These are phyloP conservation scores for Valencia hispanica DNA, from an alignment of 2,797 vertebrate genomes.

Conservation along the genomic window DNA sequence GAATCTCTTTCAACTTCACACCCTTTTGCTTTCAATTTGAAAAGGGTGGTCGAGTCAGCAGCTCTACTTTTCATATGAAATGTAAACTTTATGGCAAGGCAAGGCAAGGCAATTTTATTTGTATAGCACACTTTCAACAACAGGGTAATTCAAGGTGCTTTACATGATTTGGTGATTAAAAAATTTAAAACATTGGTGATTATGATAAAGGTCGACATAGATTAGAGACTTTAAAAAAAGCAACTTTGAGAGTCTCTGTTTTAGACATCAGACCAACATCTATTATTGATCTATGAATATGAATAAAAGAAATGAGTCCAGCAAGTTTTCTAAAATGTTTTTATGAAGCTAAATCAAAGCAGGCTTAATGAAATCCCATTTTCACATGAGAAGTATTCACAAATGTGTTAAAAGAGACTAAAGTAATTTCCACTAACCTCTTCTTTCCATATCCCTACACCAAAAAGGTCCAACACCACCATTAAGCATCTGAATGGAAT, in stretches of 20 bases:
- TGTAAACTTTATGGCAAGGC: background rate
- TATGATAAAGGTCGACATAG: background rate
- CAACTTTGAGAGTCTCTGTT: background rate
- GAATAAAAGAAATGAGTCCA: background rate
- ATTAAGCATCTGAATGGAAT: slow-evolving; percentile 54
- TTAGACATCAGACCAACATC: background rate
- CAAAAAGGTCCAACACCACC: slow-evolving; percentile 32
- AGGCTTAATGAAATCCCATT: slow-evolving; percentile 27
- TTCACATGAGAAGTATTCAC: slow-evolving; percentile 27
- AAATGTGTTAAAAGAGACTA: slow-evolving; percentile 25
- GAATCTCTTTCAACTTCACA: too few species aligned
- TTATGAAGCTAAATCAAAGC: slow-evolving; percentile 27
- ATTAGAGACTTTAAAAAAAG: background rate
- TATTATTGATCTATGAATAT: background rate
- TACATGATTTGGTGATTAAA: too few species aligned
- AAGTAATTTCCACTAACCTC: slow-evolving; percentile 27
- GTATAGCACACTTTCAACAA: too few species aligned
- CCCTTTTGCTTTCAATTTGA: too few species aligned
- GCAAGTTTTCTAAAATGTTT: background rate
- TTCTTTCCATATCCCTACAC: slow-evolving; percentile 13
- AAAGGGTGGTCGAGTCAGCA: background rate
- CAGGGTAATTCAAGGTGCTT: too few species aligned
- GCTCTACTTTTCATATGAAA: slow-evolving; percentile 14
- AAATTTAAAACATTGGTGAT: too few species aligned
- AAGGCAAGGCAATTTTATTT: too few species aligned